Evolutionary conservation across 2,113 vertebrate genomes (phyloP).

Genomic region (Peromyscus californicus): DNA sequence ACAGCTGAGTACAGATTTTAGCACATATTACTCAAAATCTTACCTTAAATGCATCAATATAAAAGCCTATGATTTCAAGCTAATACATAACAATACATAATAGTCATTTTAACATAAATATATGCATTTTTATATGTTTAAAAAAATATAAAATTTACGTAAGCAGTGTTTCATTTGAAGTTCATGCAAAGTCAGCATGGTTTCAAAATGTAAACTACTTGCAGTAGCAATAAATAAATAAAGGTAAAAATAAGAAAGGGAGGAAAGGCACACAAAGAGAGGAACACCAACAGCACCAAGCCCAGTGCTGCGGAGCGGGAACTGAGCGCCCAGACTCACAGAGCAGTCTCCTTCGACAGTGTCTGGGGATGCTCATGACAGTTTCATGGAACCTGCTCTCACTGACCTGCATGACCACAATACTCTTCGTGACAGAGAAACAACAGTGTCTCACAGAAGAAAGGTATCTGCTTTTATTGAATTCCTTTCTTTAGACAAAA

Average conservation of each 20-base stretch:
- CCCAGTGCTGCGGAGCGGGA: neutral
- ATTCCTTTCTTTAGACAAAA: constrained; percentile 29
- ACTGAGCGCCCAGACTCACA: neutral
- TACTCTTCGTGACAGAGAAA: neutral
- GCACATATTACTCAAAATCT: constrained; percentile 21
- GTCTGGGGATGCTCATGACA: neutral
- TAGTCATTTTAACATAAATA: constrained; percentile 6
- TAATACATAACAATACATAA: neutral
- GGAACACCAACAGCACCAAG: constrained; percentile 11
- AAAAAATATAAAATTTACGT: neutral
- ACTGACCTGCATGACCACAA: neutral
- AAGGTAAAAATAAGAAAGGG: neutral
- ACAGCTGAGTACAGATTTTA: neutral
- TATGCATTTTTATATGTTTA: neutral
- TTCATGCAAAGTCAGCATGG: neutral
- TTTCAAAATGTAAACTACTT: constrained; percentile 23
- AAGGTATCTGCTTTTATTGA: constrained; percentile 36
- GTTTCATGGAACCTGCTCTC: neutral
- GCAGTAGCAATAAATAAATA: neutral
- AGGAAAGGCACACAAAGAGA: neutral
- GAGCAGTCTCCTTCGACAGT: neutral
- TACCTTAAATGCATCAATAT: constrained; percentile 7
- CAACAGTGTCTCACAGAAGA: neutral
- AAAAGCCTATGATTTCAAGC: constrained; percentile 28
- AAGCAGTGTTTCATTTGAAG: constrained; percentile 43